Conservation (phyloP, 2,888 invertebrate genomes). For the Synanthedon myopaeformis region DNA sequence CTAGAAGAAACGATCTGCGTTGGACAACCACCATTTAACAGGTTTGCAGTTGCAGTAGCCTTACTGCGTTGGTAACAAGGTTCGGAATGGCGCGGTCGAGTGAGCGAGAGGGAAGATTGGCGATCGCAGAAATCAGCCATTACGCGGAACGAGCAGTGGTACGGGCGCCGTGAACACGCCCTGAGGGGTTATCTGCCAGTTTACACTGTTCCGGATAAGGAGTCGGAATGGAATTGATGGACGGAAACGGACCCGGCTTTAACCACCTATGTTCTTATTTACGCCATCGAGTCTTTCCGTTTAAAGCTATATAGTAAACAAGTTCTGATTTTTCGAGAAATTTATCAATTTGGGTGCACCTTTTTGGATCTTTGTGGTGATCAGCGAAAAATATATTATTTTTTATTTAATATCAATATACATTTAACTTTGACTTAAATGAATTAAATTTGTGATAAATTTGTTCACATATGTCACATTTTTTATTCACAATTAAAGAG, state of each 20-base stretch:
- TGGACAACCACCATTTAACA: neutral
- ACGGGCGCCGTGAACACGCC: conserved; percentile 16
- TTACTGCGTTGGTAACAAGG: neutral
- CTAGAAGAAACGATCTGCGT: neutral
- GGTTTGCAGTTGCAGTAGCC: neutral
- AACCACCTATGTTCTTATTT: neutral
- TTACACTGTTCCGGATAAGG: conserved; percentile 14
- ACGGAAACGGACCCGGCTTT: neutral
- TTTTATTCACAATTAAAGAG: no score
- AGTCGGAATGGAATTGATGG: neutral
- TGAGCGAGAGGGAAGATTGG: neutral
- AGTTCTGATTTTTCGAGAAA: no score
- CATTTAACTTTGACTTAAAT: no score
- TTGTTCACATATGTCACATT: no score
- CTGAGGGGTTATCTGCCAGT: conserved; percentile 19
- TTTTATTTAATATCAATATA: no score
- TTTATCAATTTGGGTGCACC: no score
- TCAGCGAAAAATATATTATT: no score
- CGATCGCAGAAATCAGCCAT: conserved; percentile 12
- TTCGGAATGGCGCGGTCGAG: neutral
- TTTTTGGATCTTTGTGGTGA: no score
- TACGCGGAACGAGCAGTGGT: conserved; percentile 4
- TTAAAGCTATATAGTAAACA: no score
- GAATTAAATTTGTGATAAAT: no score
- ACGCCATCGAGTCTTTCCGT: neutral